Conservation (phyloP, 1,140 invertebrate genomes). For the Charaxes varanes region DNA sequence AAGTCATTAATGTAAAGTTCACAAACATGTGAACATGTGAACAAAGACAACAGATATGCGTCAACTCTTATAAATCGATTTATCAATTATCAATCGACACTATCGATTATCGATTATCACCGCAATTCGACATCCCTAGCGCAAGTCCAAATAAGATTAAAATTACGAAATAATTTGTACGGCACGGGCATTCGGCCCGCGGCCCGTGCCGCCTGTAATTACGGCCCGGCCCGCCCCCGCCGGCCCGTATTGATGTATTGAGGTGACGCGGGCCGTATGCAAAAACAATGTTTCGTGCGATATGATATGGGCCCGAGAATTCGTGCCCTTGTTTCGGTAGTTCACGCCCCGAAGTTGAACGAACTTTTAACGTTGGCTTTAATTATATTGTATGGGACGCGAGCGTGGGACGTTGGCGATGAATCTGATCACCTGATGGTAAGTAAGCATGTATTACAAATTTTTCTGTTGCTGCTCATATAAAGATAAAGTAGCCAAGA, state of each 20-base stretch:
- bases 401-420: no score
- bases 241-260: constrained; percentile 58
- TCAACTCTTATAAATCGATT: no score
- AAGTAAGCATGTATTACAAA: no score
- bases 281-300: constrained; percentile 17
- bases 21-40: no score
- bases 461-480: no score
- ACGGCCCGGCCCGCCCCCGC: constrained; percentile 42
- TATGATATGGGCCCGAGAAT: constrained; percentile 2
- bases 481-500: no score
- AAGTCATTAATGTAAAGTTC: neutral
- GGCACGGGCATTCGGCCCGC: constrained; percentile 46
- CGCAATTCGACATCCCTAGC: neutral
- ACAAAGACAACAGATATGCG: no score
- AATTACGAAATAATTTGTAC: constrained; percentile 63
- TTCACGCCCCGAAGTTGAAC: constrained; percentile 17
- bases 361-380: constrained; percentile 4
- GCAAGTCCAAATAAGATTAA: constrained; percentile 61
- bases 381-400: neutral
- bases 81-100: neutral
- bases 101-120: neutral
- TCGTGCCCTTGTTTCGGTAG: constrained; percentile 18
- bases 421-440: no score
- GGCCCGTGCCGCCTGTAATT: constrained; percentile 56
- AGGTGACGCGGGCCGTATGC: constrained; percentile 24